Conservation (phyloP, 2,888 invertebrate genomes). For the Bibio marci region DNA sequence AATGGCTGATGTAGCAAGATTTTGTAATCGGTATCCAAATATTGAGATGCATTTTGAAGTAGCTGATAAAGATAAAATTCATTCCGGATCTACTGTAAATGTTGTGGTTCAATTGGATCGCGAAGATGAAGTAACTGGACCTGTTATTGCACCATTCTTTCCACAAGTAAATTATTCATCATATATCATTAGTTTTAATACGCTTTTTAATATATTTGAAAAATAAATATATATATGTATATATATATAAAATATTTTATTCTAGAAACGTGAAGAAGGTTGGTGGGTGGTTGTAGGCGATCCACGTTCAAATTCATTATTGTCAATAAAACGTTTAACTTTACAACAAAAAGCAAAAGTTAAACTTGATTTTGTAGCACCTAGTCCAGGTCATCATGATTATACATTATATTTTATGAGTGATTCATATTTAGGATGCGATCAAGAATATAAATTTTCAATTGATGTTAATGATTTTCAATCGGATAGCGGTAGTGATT, state of each 20-base stretch:
- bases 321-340: slow-evolving; percentile 93
- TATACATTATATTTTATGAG: slow-evolving; percentile 98
- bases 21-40: slow-evolving; percentile 98
- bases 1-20: slow-evolving; percentile 95
- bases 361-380: slow-evolving; percentile 65
- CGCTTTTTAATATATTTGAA: slow-evolving; percentile 3
- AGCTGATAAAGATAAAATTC: slow-evolving; percentile 56
- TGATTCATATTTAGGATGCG: slow-evolving; percentile 96
- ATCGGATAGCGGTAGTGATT: slow-evolving; percentile 38
- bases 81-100: slow-evolving; percentile 72
- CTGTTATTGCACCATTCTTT: slow-evolving; percentile 96
- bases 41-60: slow-evolving; percentile 92
- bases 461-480: slow-evolving; percentile 66
- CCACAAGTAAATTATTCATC: slow-evolving; percentile 53
- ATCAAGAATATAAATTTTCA: slow-evolving; percentile 94
- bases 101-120: slow-evolving; percentile 84
- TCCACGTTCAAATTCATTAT: slow-evolving; percentile 78
- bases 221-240: neutral
- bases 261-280: slow-evolving; percentile 74
- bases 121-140: slow-evolving; percentile 92
- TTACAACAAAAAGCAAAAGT: slow-evolving; percentile 84
- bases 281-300: slow-evolving; percentile 99
- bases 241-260: neutral
- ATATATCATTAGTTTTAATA: slow-evolving; percentile 8
- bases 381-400: slow-evolving; percentile 69